Conservation (phyloP, 2,888 invertebrate species). For the Hypselothyrea guttata region DNA sequence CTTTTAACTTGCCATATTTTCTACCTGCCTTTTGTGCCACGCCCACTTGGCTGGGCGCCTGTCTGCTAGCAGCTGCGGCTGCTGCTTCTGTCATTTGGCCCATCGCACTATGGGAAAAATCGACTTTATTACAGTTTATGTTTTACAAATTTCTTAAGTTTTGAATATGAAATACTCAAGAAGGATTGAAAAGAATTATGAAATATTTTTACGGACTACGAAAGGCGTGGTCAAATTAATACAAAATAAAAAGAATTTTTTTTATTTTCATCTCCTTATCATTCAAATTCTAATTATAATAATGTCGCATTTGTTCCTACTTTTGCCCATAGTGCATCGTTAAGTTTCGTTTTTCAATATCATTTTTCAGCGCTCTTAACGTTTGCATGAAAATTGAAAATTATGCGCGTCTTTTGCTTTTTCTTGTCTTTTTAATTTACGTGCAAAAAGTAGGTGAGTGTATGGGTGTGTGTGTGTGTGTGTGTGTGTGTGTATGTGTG, state of each 20-base stretch:
- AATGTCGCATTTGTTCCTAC: not conserved
- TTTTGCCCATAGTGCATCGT: slow-evolving; percentile 29
- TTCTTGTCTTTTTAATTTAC: slow-evolving; percentile 58
- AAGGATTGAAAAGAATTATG: too few relatives aligned
- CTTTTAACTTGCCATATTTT: slow-evolving; percentile 33
- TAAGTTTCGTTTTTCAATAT: slow-evolving; percentile 67
- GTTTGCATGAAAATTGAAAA: slow-evolving; percentile 67
- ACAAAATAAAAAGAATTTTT: too few relatives aligned
- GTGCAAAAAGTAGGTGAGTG: slow-evolving; percentile 29
- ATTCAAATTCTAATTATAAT: too few relatives aligned
- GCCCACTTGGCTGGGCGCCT: not conserved
- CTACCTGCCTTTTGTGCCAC: not conserved
- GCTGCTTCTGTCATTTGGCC: not conserved
- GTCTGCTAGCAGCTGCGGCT: not conserved
- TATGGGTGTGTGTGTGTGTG: slow-evolving; percentile 5
- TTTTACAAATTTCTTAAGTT: too few relatives aligned
- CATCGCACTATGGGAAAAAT: too few relatives aligned
- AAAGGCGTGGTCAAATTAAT: too few relatives aligned
- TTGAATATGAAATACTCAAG: too few relatives aligned
- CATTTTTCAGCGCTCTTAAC: slow-evolving; percentile 57
- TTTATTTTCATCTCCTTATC: too few relatives aligned
- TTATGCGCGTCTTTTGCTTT: slow-evolving; percentile 57
- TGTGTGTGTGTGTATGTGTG: slow-evolving; percentile 19
- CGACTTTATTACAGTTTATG: too few relatives aligned
- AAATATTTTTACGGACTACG: too few relatives aligned